These are phyloP conservation scores for Clitarchus hookeri DNA, from an alignment of 2,888 invertebrate genomes.

Conservation along the genomic window DNA sequence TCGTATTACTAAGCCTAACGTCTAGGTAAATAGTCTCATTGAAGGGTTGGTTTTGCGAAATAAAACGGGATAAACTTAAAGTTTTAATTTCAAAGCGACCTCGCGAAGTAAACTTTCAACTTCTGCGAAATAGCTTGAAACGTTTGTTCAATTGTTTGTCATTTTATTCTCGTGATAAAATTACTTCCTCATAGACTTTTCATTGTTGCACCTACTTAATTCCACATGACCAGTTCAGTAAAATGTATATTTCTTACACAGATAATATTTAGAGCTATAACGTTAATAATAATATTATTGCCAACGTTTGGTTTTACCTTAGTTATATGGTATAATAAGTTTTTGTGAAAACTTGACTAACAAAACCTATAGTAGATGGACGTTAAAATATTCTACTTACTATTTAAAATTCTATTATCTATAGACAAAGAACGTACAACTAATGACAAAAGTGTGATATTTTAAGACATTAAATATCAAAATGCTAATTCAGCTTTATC, in stretches of 20 bases:
- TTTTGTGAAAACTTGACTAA: constrained; percentile 10
- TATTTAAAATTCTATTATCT: constrained; percentile 3
- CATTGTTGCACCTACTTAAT: neutral
- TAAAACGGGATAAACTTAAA: too few species aligned
- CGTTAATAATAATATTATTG: constrained; percentile 36
- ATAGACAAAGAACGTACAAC: neutral
- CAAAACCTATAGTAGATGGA: neutral
- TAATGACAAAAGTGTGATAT: neutral
- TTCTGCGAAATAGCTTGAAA: neutral
- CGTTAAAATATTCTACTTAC: constrained; percentile 15
- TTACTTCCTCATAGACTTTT: neutral
- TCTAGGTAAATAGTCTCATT: too few species aligned
- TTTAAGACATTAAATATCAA: neutral
- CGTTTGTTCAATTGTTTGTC: neutral
- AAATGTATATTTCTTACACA: neutral
- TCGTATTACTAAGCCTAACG: too few species aligned
- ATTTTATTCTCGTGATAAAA: neutral
- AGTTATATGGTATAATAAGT: neutral
- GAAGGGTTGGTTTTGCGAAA: too few species aligned
- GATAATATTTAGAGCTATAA: neutral
- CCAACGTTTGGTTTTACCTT: constrained; percentile 37
- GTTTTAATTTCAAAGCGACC: too few species aligned
- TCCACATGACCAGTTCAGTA: neutral
- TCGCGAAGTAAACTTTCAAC: too few species aligned
- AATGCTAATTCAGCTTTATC: neutral